Evolutionary conservation across 2,797 vertebrate species (phyloP).

Genomic region (Cirrhinus molitorella): DNA sequence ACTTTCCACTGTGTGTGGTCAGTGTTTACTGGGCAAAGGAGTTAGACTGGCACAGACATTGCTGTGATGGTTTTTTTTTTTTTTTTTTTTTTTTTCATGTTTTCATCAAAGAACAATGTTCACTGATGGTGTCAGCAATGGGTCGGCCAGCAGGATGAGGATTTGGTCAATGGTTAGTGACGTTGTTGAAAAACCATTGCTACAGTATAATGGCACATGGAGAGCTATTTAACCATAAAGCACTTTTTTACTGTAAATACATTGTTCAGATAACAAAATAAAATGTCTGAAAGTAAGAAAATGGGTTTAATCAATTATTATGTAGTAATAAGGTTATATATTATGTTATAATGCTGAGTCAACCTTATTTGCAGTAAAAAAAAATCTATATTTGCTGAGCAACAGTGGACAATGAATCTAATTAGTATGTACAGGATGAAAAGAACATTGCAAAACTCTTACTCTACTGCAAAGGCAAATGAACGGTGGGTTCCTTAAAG

Average conservation of each 20-base stretch:
- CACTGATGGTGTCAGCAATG: conserved; percentile 15
- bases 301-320: conserved; percentile 24
- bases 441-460: conserved; percentile 20
- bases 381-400: conserved; percentile 8
- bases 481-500: not conserved
- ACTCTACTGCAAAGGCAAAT: conserved; percentile 27
- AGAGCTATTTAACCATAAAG: conserved; percentile 38
- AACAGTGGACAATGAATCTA: conserved; percentile 29
- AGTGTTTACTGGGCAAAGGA: conserved; percentile 4
- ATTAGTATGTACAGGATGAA: conserved; percentile 37
- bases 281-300: not conserved
- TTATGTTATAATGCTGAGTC: not conserved
- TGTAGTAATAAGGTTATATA: not conserved
- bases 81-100: not conserved
- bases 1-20: conserved; percentile 35
- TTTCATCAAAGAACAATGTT: conserved; percentile 30
- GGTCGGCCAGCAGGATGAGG: not conserved
- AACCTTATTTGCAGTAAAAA: not conserved
- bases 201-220: conserved; percentile 62
- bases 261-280: not conserved
- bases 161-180: conserved; percentile 8
- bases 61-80: conserved; percentile 12
- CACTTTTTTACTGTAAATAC: not conserved
- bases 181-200: conserved; percentile 32
- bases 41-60: not conserved